Conservation (phyloP, 2,797 vertebrate species). For the Amblyopsis hoosieri region DNA sequence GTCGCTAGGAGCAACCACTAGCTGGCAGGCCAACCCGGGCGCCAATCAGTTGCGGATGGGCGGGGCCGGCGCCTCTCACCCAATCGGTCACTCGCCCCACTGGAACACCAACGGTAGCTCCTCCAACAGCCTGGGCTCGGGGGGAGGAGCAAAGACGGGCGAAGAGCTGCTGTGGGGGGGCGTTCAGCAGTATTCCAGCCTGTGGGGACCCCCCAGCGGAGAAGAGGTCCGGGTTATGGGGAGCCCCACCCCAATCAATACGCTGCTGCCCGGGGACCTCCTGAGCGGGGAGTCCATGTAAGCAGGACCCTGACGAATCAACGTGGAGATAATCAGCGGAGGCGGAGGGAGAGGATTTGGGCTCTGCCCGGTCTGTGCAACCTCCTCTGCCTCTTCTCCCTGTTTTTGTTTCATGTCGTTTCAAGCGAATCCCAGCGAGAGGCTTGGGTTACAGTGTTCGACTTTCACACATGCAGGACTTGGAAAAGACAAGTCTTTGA, state of each 20-base stretch:
- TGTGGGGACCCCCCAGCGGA: conserved; percentile 90
- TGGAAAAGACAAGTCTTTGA: conserved; percentile 36
- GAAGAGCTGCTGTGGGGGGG: conserved; percentile 94
- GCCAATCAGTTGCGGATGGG: conserved; percentile 91
- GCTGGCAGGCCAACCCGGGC: conserved; percentile 91
- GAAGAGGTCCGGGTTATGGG: conserved; percentile 86
- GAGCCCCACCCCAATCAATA: conserved; percentile 91
- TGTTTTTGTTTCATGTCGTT: conserved; percentile 50
- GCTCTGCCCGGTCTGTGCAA: conserved; percentile 66
- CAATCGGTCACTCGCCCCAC: conserved; percentile 87
- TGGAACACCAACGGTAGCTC: conserved; percentile 84
- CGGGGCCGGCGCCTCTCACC: conserved; percentile 85
- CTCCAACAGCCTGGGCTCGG: conserved; percentile 81
- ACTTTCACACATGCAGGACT: conserved; percentile 58
- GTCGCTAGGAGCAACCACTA: conserved; percentile 88
- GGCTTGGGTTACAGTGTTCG: conserved; percentile 69
- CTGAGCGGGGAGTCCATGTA: conserved; percentile 96
- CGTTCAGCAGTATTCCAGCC: conserved; percentile 93
- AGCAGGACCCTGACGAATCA: conserved; percentile 80
- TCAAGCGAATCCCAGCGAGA: conserved; percentile 55
- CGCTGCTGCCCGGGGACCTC: conserved; percentile 97
- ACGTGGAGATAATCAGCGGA: conserved; percentile 81
- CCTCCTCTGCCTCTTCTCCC: conserved; percentile 61
- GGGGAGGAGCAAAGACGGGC: conserved; percentile 85
- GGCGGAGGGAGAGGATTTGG: conserved; percentile 64